phyloP scores from a whole-genome alignment of 2,797 vertebrate species.

The Darevskia nairensis region DNA sequence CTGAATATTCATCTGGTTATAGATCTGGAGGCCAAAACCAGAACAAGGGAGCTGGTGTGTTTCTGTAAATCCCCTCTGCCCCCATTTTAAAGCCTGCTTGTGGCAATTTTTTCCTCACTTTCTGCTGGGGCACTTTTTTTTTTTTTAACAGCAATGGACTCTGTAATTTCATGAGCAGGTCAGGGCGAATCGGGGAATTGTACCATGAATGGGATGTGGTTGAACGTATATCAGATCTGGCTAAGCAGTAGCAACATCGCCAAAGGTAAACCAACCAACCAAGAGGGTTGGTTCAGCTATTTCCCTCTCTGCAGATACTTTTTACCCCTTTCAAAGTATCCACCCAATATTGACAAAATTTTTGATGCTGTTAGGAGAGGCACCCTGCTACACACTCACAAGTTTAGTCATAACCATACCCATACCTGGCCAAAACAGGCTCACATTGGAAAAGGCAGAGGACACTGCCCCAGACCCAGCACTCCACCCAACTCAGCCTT shows the following conservation, averaged over 20 bases:
- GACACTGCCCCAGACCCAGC: not conserved
- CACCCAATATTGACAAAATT: not conserved
- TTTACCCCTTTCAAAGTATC: not conserved
- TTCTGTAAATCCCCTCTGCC: not conserved
- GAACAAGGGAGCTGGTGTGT: not conserved
- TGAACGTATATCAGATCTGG: not conserved
- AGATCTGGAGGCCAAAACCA: not conserved
- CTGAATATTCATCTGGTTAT: no score
- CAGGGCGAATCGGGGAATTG: not conserved
- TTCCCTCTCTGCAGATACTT: no score
- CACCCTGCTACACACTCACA: not conserved
- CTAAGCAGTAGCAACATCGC: not conserved
- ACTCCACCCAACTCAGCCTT: not conserved
- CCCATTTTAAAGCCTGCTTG: not conserved
- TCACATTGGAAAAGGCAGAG: not conserved
- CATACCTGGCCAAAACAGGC: not conserved
- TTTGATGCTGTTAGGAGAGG: not conserved
- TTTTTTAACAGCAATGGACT: not conserved
- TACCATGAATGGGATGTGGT: not conserved
- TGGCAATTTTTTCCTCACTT: not conserved
- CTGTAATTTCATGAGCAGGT: not conserved
- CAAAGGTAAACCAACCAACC: not conserved
- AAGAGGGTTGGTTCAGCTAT: not conserved
- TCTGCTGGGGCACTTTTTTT: no score
- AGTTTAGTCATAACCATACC: no score